Evolutionary conservation across 2,888 invertebrate species (phyloP), one percentile per base, ranked within the genome.

Genomic region (Apocheima hispidaria): DNA sequence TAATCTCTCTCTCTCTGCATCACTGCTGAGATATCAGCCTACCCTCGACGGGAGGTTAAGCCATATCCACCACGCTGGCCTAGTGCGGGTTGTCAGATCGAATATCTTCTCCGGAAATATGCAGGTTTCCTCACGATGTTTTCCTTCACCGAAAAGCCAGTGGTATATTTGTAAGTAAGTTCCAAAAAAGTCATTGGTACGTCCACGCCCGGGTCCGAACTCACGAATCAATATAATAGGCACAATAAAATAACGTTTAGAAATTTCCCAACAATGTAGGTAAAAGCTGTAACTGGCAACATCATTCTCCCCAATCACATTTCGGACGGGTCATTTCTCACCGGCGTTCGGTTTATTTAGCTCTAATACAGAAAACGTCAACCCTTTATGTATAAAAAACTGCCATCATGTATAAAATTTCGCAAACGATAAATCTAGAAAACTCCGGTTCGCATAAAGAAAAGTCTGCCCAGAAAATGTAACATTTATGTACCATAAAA

Each of bases 391-490:
- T 26, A 46, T 30, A 46, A 46, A 46, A 46, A 41, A 56, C 56
- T 36, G 44, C 21, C 38, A 16, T 28, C 56, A 56, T 63, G 56
- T 54, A 58, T 61, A 64, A 60, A 56, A 60, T 61, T 67, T 62
- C 59, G 55, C 64, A 67, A 62, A 28, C 57, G 55, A 67, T 64
- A 60, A 62, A 60, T 55, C 56, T 56, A 57, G 48, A 57, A 56
- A 49, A 53, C 23, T 54, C 41, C 36, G 48, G 44, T 23, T 38
- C 16, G 40, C 50, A 56, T 54, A 53, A 64, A 50, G 57, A 56
- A 63, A 63, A 38, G n/a, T 49, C 40, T 38, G 41, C 40, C 30
- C 44, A 53, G 40, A 59, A 65, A 58, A 56, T 50, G 20, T 50
- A 57, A 48, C 56, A 35, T 55, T 57, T 50, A 53, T 55, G 59